phyloP scores from a whole-genome alignment of 2,797 vertebrate species.

The Nyctalus aviator region DNA sequence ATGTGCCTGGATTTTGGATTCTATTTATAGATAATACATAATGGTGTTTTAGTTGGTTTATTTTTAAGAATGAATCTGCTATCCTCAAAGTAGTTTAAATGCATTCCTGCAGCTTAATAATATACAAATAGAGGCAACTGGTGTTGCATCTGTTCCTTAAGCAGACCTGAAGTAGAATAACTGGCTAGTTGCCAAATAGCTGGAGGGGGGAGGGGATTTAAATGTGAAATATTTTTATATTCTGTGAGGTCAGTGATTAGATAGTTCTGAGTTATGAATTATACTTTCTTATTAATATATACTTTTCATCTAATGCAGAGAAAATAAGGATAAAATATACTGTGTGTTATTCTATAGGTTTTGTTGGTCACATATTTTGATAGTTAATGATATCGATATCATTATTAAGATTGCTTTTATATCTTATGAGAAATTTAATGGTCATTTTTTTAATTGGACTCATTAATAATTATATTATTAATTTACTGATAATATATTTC shows the following conservation, averaged over 20 bases:
- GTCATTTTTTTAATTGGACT: constrained; percentile 11
- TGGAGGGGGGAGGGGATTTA: not conserved
- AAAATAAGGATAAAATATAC: constrained; percentile 28
- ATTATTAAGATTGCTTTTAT: constrained; percentile 36
- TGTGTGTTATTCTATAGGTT: not conserved
- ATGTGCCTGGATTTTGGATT: constrained; percentile 40
- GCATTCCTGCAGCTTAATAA: constrained; percentile 81
- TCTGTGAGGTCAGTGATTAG: not conserved
- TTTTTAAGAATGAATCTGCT: constrained; percentile 82
- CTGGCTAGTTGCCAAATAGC: constrained; percentile 45
- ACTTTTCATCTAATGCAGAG: not conserved
- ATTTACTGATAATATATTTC: not conserved
- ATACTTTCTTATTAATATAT: constrained; percentile 21
- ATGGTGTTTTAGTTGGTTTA: constrained; percentile 69
- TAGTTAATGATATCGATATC: not conserved
- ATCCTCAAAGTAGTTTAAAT: constrained; percentile 71
- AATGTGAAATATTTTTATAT: constrained; percentile 53
- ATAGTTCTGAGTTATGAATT: constrained; percentile 40
- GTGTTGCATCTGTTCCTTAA: constrained; percentile 79
- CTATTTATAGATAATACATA: constrained; percentile 62
- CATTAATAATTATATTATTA: constrained; percentile 48
- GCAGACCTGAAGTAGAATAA: constrained; percentile 68
- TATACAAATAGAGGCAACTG: constrained; percentile 77
- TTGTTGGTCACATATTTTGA: constrained; percentile 35
- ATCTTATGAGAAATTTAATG: not conserved